These are phyloP conservation scores for Noctua pronuba DNA, from an alignment of 2,888 invertebrate species.

Conservation along the genomic window DNA sequence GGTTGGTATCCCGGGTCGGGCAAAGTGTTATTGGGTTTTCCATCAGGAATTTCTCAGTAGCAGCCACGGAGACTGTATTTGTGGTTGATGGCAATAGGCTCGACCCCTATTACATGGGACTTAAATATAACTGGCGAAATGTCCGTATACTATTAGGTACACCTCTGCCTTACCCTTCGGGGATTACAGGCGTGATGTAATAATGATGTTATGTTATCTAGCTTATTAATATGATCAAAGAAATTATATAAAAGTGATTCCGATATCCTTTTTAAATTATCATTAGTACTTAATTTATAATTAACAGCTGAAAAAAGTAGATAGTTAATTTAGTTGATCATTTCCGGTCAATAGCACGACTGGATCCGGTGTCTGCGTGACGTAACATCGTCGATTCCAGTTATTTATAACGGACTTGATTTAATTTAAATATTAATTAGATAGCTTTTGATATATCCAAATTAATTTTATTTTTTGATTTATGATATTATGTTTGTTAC, in stretches of 20 bases:
- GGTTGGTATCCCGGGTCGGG: background rate
- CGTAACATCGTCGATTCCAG: slow-evolving; percentile 47
- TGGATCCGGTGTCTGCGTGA: slow-evolving; percentile 43
- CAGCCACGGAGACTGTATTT: background rate
- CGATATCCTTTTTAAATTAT: background rate
- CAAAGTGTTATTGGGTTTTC: background rate
- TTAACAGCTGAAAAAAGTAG: slow-evolving; percentile 43
- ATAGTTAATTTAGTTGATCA: slow-evolving; percentile 54
- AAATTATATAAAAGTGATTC: background rate
- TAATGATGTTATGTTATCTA: background rate
- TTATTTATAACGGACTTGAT: slow-evolving; percentile 37
- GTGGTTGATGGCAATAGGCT: background rate
- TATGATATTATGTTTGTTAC: slow-evolving; percentile 1
- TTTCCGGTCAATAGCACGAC: slow-evolving; percentile 70
- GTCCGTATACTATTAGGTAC: background rate
- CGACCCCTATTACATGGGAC: background rate
- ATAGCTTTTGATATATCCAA: slow-evolving; percentile 6
- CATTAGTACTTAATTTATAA: slow-evolving; percentile 29
- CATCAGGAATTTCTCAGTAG: background rate
- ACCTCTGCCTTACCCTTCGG: background rate
- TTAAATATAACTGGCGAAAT: background rate
- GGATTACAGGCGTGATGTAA: background rate
- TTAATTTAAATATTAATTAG: slow-evolving; percentile 47
- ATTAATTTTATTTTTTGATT: slow-evolving; percentile 19
- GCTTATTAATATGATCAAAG: background rate